Evolutionary conservation across 2,113 vertebrate species (phyloP).

Genomic region (Boleophthalmus pectinirostris): DNA sequence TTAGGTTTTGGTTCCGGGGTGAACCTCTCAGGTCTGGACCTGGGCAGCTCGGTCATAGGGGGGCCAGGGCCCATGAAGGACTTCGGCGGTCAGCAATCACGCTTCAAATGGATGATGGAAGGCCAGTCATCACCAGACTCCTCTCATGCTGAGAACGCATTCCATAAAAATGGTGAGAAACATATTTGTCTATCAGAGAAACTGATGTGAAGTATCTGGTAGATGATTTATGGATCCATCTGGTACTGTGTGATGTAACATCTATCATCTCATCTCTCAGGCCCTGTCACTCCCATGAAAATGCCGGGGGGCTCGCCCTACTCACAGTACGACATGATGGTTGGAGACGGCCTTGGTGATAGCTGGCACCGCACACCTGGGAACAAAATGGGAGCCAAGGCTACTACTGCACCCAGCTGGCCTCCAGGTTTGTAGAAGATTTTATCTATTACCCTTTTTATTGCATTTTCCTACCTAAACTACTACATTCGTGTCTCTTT

Average conservation of each 20-base stretch:
- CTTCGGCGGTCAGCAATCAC: constrained; percentile 87
- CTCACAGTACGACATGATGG: constrained; percentile 93
- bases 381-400: constrained; percentile 92
- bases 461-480: background rate
- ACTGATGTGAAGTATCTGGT: background rate
- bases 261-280: constrained; percentile 57
- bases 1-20: constrained; percentile 87
- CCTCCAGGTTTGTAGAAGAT: constrained; percentile 85
- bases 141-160: constrained; percentile 87
- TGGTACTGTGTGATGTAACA: constrained; percentile 26
- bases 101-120: constrained; percentile 99
- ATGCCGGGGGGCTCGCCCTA: constrained; percentile 91
- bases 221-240: constrained; percentile 21
- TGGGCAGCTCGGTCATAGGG: constrained; percentile 85
- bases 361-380: constrained; percentile 98
- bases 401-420: constrained; percentile 90
- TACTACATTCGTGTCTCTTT: background rate
- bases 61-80: constrained; percentile 82
- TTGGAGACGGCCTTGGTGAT: constrained; percentile 86
- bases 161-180: constrained; percentile 93
- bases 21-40: constrained; percentile 83
- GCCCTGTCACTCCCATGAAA: constrained; percentile 91
- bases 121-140: constrained; percentile 88
- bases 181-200: background rate
- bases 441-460: background rate